Base-by-base conservation (phyloP, 2,797 vertebrate genomes). In the Microctenopoma steveboyesi region DNA sequence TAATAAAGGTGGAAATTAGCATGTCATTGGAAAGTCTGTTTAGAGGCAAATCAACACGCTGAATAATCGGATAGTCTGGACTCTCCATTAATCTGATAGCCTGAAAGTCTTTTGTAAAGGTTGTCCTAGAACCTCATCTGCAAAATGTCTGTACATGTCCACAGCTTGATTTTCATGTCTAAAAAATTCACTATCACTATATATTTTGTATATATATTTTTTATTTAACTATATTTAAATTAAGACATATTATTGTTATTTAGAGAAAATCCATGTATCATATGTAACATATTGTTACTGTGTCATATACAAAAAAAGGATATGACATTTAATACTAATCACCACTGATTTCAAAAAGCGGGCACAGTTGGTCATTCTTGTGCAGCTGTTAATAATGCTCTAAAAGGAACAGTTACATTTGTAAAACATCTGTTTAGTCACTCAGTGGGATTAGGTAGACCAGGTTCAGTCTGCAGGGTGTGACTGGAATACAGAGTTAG, bases 401-500 rank as follows among this genome's bases (percentile, higher is more conserved):
- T 22, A 15, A 22, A 37, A 11, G 76, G 65, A 74, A 69, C 81
- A 57, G 18, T 30, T 81, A 76, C 78, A 67, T 64, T n/a, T 59
- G 71, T 30, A 72, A 30, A 62, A 60, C 56, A 61, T 71, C 56
- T 59, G 67, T 62, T 66, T 52, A 59, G 53, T 43, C 53, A 28
- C 72, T 64, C 5, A 14, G 53, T 39, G 39, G 13, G 45, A 82
- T 52, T 68, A 56, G 10, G 61, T 40, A 48, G 68, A 53, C 45
- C 5, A 14, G 33, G 43, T 66, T 68, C 66, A 56, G 64, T 74
- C 30, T 76, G 33, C 53, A 48, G 61, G 7, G 64, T 82, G 74
- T 82, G 86, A 79, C 42, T 58, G 45, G 86, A 88, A 88, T 89
- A 79, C 66, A 48, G 52, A 90, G 51, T 45, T 49, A 52, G 56